A percentile compares a stretch with the other conserved stretches of the same genome.
Evolutionary conservation across 1,140 invertebrate species (phyloP).

Genomic region (Xylocopa sonorina): DNA sequence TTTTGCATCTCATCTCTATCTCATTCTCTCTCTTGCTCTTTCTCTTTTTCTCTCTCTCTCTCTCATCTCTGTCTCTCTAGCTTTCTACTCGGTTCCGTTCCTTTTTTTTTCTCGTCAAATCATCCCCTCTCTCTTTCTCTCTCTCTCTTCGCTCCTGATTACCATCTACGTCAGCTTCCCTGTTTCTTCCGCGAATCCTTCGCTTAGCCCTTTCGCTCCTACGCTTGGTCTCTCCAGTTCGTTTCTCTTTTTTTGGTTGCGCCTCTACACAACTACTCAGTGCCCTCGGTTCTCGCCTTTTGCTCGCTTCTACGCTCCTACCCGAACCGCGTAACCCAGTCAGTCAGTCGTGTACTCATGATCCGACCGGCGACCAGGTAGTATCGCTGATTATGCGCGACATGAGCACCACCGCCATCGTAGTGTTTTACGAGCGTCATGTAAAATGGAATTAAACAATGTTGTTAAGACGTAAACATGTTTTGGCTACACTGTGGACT

Average conservation of each 20-base stretch:
- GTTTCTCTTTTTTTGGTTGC: conserved; percentile 27
- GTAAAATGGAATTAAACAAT: conserved; percentile 82
- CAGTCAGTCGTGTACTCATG: conserved; percentile 68
- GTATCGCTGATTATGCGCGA: conserved; percentile 75
- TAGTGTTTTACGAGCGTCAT: conserved; percentile 78
- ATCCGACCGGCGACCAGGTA: conserved; percentile 71
- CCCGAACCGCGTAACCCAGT: conserved; percentile 54
- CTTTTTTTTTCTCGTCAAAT: background rate
- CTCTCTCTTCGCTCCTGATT: background rate
- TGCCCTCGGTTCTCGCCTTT: conserved; percentile 33
- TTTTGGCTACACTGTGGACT: conserved; percentile 82
- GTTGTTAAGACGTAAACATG: conserved; percentile 82
- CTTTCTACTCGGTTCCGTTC: background rate
- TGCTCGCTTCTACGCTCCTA: conserved; percentile 42
- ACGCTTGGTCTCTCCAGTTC: background rate
- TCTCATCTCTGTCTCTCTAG: background rate
- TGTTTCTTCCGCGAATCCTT: background rate
- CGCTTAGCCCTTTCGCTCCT: background rate
- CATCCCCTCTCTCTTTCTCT: background rate
- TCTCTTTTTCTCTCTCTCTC: conserved; percentile 3
- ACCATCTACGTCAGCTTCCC: background rate
- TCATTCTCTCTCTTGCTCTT: background rate
- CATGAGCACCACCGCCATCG: conserved; percentile 68
- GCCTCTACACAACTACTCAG: background rate
- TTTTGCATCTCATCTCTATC: background rate